These are phyloP conservation scores for Mellilla xanthometata DNA, from an alignment of 2,888 invertebrate genomes.

Conservation along the genomic window DNA sequence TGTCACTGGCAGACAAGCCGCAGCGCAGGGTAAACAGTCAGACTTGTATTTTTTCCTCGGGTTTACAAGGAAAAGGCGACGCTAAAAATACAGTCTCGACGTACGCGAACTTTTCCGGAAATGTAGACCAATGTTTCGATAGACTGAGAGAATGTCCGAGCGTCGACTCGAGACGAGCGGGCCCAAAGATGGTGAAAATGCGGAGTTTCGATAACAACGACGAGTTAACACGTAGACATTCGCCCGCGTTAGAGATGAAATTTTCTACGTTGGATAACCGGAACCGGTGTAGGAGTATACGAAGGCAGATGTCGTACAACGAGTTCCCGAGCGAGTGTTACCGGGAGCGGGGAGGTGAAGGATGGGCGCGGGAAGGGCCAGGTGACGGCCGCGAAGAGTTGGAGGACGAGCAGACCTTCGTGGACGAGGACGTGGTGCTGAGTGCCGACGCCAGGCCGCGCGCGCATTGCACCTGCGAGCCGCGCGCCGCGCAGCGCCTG, in stretches of 20 bases:
- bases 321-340: slow-evolving; percentile 74
- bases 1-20: slow-evolving; percentile 72
- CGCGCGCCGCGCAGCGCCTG: slow-evolving; percentile 56
- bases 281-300: slow-evolving; percentile 71
- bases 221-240: slow-evolving; percentile 55
- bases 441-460: slow-evolving; percentile 47
- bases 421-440: slow-evolving; percentile 64
- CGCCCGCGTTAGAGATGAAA: slow-evolving; percentile 62
- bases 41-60: slow-evolving; percentile 68
- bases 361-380: slow-evolving; percentile 62
- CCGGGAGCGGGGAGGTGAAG: slow-evolving; percentile 61
- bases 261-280: slow-evolving; percentile 77
- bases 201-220: slow-evolving; percentile 72
- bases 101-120: slow-evolving; percentile 75
- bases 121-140: slow-evolving; percentile 77
- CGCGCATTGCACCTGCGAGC: slow-evolving; percentile 68
- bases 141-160: slow-evolving; percentile 63
- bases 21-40: slow-evolving; percentile 71
- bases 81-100: slow-evolving; percentile 63
- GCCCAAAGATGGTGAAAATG: slow-evolving; percentile 64
- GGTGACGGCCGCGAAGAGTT: slow-evolving; percentile 41
- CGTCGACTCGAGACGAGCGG: slow-evolving; percentile 49
- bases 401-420: slow-evolving; percentile 65
- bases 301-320: slow-evolving; percentile 77
- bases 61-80: slow-evolving; percentile 66